Evolutionary conservation across 2,113 vertebrate genomes (phyloP), one percentile per base, ranked within the genome.

Genomic region (Elephas maximus): DNA sequence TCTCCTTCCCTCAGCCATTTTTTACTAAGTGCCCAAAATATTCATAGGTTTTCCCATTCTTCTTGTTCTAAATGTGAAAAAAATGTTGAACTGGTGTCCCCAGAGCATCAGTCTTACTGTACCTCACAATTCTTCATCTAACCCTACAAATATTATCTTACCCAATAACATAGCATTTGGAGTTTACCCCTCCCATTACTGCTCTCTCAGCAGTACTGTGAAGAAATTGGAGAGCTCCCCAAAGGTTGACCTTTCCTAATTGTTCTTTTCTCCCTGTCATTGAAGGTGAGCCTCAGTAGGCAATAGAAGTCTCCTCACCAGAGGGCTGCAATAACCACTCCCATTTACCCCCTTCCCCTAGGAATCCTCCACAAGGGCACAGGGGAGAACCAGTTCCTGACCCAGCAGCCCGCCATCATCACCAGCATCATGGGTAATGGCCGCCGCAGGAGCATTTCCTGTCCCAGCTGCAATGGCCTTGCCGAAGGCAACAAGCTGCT

Each of bases 281-380:
- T 30, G 30, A 53, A 88, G 37, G 9, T 2, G 12, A 8, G 20
- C 62, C 45, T 53, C 45, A 20, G 23, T 62, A 41, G 62, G 44
- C 41, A 2, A 17, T 5, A 44, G 30, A 10, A 8, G 6, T 37
- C 44, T 81, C 65, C 37, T 73, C 67, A 30, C 11, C 4, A 11
- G 28, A n/a, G 37, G 51, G 4, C 48, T 6, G 6, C 87, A 79
- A 82, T 98, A 93, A 98, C 53, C 57, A 62, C 86, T 81, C 85
- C n/a, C 53, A 44, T 60, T 97, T 12, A 0, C 84, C 28, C 60
- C 93, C 41, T 87, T 91, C 30, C 0, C 95, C 85, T 98, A 99
- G 99, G 99, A 85, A 99, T 99, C 97, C 98, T 99, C 88, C 99
- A 99, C 98, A 99, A 99, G 98, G 99, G 99, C 94, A 99, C 99